Conservation (phyloP, 2,888 invertebrate genomes). For the Folsomia candida region DNA sequence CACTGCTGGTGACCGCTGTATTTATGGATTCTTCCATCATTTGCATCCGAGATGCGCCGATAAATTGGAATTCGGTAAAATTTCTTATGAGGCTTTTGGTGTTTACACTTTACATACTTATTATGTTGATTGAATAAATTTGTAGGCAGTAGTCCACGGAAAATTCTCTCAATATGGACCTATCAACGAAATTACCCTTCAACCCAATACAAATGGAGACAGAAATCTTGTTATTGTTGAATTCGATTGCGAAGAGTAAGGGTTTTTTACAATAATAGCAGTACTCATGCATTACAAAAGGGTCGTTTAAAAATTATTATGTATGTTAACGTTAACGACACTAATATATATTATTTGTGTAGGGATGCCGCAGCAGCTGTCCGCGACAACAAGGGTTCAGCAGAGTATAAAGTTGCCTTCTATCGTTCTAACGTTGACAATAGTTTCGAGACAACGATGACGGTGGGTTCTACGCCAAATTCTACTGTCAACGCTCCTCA, state of each 20-base stretch:
- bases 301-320: background rate
- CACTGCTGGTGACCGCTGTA: background rate
- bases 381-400: background rate
- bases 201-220: background rate
- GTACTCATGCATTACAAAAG: no score
- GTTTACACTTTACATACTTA: background rate
- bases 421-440: background rate
- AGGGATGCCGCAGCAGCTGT: constrained; percentile 7
- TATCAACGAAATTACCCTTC: background rate
- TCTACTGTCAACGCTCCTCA: background rate
- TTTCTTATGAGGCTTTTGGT: background rate
- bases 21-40: background rate
- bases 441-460: background rate
- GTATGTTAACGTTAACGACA: background rate
- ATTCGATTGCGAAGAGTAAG: constrained; percentile 8
- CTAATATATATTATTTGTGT: background rate
- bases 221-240: background rate
- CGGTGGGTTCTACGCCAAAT: background rate
- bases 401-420: background rate
- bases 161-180: constrained; percentile 1
- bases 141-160: background rate
- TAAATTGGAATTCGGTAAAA: constrained; percentile 1
- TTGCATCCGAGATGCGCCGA: background rate
- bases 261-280: background rate
- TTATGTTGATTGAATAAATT: background rate